phyloP scores from a whole-genome alignment of 2,888 invertebrate genomes.

The Timandra comae region DNA sequence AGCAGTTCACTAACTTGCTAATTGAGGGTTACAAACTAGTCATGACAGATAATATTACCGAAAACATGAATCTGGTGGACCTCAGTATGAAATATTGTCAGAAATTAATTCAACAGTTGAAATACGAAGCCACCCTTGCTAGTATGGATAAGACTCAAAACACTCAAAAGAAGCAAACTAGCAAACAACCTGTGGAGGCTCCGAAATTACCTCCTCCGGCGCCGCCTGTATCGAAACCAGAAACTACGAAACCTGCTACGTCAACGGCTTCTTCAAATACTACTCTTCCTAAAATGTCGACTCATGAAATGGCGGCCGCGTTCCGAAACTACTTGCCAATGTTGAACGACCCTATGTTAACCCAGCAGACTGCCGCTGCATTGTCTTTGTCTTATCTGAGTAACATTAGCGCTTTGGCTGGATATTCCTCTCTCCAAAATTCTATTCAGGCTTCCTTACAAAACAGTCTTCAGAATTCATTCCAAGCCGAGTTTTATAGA shows the following conservation, averaged over 20 bases:
- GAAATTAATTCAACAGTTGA: constrained; percentile 76
- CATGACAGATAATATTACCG: constrained; percentile 77
- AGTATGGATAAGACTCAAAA: constrained; percentile 54
- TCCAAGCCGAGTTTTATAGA: constrained; percentile 65
- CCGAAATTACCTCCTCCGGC: constrained; percentile 26
- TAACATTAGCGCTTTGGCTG: constrained; percentile 52
- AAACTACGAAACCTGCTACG: constrained; percentile 29
- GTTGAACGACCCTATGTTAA: constrained; percentile 50
- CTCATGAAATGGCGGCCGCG: constrained; percentile 54
- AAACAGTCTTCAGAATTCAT: constrained; percentile 47
- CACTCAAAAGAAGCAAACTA: constrained; percentile 51
- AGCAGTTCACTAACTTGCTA: constrained; percentile 80
- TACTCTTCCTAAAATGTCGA: constrained; percentile 48
- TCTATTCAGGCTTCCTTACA: constrained; percentile 48
- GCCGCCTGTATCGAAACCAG: constrained; percentile 30
- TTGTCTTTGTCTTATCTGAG: constrained; percentile 53
- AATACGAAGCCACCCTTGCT: constrained; percentile 67
- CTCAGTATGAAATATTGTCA: constrained; percentile 83
- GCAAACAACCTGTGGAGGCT: constrained; percentile 36
- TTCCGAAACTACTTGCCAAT: constrained; percentile 60
- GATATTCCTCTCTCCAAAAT: constrained; percentile 49
- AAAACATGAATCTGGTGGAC: constrained; percentile 80
- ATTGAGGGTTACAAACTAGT: constrained; percentile 83
- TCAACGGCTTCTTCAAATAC: constrained; percentile 24
- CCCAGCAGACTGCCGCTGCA: constrained; percentile 60